phyloP scores from a whole-genome alignment of 2,797 vertebrate species.

The Allochrocebus solatus region DNA sequence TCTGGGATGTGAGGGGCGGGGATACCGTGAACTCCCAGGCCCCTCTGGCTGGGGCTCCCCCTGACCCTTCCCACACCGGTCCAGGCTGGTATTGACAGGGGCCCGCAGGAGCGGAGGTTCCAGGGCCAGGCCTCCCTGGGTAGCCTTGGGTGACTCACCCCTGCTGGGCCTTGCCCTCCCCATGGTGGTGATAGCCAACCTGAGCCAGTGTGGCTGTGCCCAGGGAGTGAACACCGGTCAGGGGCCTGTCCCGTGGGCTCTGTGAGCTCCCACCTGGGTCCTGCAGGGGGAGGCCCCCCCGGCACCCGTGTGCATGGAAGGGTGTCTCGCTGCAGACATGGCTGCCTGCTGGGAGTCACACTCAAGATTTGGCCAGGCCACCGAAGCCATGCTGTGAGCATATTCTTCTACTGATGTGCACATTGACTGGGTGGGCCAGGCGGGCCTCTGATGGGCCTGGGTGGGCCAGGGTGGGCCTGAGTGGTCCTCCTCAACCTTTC shows the following conservation, averaged over 20 bases:
- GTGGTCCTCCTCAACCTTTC: background rate
- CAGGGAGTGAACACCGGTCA: background rate
- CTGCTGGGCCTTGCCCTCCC: fast-evolving
- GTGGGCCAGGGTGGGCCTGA: background rate
- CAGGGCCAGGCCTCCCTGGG: background rate
- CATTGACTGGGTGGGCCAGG: fast-evolving
- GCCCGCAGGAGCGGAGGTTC: background rate
- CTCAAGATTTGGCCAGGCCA: fast-evolving
- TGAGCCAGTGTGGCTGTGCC: fast-evolving
- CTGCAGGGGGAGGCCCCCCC: background rate
- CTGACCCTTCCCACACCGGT: background rate
- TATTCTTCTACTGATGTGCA: background rate
- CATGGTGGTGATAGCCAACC: fast-evolving
- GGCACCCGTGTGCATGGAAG: fast-evolving
- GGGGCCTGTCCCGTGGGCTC: fast-evolving
- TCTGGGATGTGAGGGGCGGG: fast-evolving
- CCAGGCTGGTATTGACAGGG: background rate
- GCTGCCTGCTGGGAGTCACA: background rate
- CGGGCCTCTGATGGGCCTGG: fast-evolving
- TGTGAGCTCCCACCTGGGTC: fast-evolving
- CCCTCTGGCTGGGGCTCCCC: background rate
- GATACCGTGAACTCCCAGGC: fast-evolving
- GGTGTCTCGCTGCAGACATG: background rate
- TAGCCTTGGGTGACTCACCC: no score
- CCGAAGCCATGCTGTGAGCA: background rate